Percentiles rank a stretch among this genome's conserved stretches.
These are phyloP conservation scores for Coboldia fuscipes DNA, from an alignment of 1,140 invertebrate genomes.

Conservation along the genomic window DNA sequence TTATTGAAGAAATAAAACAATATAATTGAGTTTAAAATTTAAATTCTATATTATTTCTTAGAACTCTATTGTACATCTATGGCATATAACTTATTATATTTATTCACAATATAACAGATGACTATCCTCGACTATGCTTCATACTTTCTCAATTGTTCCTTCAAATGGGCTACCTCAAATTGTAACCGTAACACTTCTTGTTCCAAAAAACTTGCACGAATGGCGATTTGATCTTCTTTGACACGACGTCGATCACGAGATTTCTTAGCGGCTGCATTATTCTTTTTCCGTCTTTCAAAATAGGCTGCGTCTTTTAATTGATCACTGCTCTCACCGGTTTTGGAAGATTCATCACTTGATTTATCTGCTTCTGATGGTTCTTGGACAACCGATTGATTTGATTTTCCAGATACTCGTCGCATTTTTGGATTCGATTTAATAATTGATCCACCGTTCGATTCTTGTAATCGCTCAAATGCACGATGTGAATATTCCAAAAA, in stretches of 20 bases:
- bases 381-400: conserved; percentile 7
- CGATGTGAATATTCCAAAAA: conserved; percentile 41
- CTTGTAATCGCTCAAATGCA: conserved; percentile 38
- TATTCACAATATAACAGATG: no score
- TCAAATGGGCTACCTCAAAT: no score
- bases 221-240: conserved; percentile 83
- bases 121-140: no score
- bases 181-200: no score
- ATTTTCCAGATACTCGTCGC: conserved; percentile 22
- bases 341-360: conserved; percentile 8
- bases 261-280: conserved; percentile 89
- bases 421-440: conserved; percentile 39
- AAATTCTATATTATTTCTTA: no score
- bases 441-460: conserved; percentile 28
- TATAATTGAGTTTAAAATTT: no score
- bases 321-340: conserved; percentile 13
- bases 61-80: no score
- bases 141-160: no score
- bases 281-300: conserved; percentile 69
- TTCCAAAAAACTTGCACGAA: conserved; percentile 68
- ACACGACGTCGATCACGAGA: conserved; percentile 71
- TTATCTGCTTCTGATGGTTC: no score
- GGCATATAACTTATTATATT: no score
- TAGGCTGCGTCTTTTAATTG: conserved; percentile 57
- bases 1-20: no score